phyloP scores from a whole-genome alignment of 2,113 vertebrate genomes.

The Egretta garzetta region DNA sequence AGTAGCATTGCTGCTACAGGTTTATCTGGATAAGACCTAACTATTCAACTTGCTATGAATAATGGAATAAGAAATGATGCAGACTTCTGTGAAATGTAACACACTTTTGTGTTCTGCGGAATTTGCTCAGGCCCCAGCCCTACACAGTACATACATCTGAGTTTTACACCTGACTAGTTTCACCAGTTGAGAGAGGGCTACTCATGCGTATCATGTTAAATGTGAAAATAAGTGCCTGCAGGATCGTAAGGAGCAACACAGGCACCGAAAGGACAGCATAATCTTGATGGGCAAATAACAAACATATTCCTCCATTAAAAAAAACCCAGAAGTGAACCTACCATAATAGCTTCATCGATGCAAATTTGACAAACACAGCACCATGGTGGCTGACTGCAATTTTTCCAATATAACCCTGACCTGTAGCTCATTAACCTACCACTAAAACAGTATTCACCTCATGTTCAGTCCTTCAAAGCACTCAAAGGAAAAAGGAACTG shows the following conservation, averaged over 20 bases:
- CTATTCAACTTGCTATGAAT: neutral
- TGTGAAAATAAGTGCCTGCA: slow-evolving; percentile 5
- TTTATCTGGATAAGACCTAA: neutral
- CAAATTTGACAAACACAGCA: neutral
- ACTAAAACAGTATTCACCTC: neutral
- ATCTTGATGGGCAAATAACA: neutral
- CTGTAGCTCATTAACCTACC: slow-evolving; percentile 15
- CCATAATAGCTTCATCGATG: neutral
- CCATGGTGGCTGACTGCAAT: neutral
- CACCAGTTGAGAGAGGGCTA: neutral
- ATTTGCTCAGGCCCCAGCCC: neutral
- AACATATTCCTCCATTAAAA: neutral
- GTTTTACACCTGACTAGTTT: neutral
- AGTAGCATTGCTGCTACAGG: neutral
- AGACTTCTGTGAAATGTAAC: neutral
- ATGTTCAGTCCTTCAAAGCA: neutral
- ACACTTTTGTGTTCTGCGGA: neutral
- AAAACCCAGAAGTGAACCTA: neutral
- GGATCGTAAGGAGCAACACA: neutral
- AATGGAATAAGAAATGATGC: neutral
- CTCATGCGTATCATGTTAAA: neutral
- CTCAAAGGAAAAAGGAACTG: neutral
- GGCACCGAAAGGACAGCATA: neutral
- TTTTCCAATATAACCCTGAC: slow-evolving; percentile 11
- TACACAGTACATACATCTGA: neutral